Evolutionary conservation across 2,797 vertebrate genomes (phyloP), one percentile per base, ranked within the genome.

Genomic region (Lophius americanus): DNA sequence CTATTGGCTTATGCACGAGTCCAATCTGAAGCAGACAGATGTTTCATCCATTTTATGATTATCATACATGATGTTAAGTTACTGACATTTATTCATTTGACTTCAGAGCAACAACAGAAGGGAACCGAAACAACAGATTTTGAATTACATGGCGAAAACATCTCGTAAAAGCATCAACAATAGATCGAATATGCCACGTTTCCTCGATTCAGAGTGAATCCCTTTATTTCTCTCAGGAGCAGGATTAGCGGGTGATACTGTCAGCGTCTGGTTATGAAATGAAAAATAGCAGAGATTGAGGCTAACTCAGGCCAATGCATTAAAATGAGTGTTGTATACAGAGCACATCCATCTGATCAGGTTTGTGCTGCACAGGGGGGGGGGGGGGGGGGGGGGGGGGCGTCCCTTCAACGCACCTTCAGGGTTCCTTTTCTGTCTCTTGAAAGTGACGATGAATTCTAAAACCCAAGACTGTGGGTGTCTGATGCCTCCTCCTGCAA

Each of bases 391-490:
- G 49, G 2, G 49, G 2, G 49, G 2, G 4, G 49, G 49, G 72
- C 54, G 8, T 84, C 88, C 84, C 82, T 76, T 68, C 68, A 83
- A 85, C 73, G 81, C 81, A 80, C 66, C 84, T 43, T 67, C 62
- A 53, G 69, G 80, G 73, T 74, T 68, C 60, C 52, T 48, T 51
- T 71, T 58, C 33, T 52, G 57, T 64, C 73, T 85, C 82, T 71
- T 60, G 61, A 82, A 88, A 74, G 77, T 87, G 87, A 82, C 56
- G 89, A 88, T 83, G 85, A 81, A 78, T 76, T 79, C 65, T 76
- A 79, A 84, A 70, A 65, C 73, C 73, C 39, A 55, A 36, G 51
- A 54, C 58, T 36, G 35, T 60, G 62, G 59, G 48, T 38, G 39
- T 75, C 73, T 48, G 71, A 60, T 67, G 82, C 83, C 63, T 74